Evolutionary conservation across 2,888 invertebrate genomes (phyloP).

Genomic region (Platerodrilus igneus): DNA sequence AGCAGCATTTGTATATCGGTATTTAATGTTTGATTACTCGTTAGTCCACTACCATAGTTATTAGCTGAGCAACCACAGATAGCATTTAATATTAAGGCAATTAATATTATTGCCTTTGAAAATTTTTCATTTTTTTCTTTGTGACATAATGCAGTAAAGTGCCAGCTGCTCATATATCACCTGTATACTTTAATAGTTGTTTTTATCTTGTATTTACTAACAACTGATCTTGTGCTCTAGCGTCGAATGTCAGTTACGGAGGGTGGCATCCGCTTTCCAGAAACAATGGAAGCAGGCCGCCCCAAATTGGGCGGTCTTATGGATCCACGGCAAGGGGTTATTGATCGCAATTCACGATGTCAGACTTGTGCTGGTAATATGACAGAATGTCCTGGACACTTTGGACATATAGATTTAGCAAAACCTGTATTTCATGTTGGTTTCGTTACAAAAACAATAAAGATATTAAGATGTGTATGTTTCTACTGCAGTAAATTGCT

Average conservation of each 20-base stretch:
- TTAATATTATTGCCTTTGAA: too few species aligned
- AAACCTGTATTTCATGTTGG: slow-evolving; percentile 99
- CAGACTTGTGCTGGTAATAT: slow-evolving; percentile 97
- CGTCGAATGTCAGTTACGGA: slow-evolving; percentile 97
- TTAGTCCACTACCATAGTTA: too few species aligned
- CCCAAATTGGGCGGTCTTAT: slow-evolving; percentile 97
- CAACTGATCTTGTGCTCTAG: slow-evolving; percentile 49
- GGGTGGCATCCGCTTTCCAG: slow-evolving; percentile 93
- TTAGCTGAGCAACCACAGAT: too few species aligned
- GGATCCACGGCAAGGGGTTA: slow-evolving; percentile 98
- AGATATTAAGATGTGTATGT: slow-evolving; percentile 96
- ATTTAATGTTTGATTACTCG: too few species aligned
- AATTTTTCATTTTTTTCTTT: too few species aligned
- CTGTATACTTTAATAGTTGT: too few species aligned
- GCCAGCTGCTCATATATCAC: too few species aligned
- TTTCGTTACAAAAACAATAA: slow-evolving; percentile 95
- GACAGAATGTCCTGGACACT: slow-evolving; percentile 99
- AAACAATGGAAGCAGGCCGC: slow-evolving; percentile 97
- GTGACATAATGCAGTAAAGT: too few species aligned
- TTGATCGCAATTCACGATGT: slow-evolving; percentile 88
- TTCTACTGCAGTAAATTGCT: slow-evolving; percentile 97
- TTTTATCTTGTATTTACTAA: not conserved
- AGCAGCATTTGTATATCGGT: too few species aligned
- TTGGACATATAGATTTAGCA: slow-evolving; percentile 96
- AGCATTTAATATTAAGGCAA: too few species aligned